phyloP scores from a whole-genome alignment of 2,113 vertebrate genomes.

The Pleuronectes platessa region DNA sequence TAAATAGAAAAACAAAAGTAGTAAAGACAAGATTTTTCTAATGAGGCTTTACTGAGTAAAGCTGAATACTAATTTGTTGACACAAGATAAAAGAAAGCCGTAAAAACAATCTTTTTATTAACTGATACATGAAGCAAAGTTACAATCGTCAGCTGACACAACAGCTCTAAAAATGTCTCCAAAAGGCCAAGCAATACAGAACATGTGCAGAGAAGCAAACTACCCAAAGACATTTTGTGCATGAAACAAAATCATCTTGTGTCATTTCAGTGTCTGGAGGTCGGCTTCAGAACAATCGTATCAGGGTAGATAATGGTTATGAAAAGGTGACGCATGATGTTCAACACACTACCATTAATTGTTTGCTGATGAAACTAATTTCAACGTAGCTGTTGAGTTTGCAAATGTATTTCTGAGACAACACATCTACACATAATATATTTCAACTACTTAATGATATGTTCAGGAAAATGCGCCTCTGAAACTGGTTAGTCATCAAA shows the following conservation, averaged over 20 bases:
- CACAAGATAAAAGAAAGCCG: not conserved
- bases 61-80: not conserved
- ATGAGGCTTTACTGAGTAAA: not conserved
- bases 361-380: not conserved
- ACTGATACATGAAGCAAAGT: constrained; percentile 6
- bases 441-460: not conserved
- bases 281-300: not conserved
- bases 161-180: not conserved
- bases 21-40: not conserved
- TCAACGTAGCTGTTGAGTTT: not conserved
- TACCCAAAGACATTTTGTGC: not conserved
- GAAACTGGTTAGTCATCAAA: not conserved
- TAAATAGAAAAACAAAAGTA: not conserved
- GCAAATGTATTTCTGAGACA: not conserved
- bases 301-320: not conserved
- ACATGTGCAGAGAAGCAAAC: not conserved
- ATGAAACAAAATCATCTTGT: not conserved
- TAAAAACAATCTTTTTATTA: constrained; percentile 38
- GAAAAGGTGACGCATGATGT: not conserved
- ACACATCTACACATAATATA: not conserved
- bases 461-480: not conserved
- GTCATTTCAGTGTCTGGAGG: constrained; percentile 10
- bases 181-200: constrained; percentile 15
- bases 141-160: constrained; percentile 24
- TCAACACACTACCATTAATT: not conserved